A percentile compares a stretch with the other conserved stretches of the same genome.
phyloP scores from a whole-genome alignment of 2,888 invertebrate genomes.

The Coenonympha arcania region DNA sequence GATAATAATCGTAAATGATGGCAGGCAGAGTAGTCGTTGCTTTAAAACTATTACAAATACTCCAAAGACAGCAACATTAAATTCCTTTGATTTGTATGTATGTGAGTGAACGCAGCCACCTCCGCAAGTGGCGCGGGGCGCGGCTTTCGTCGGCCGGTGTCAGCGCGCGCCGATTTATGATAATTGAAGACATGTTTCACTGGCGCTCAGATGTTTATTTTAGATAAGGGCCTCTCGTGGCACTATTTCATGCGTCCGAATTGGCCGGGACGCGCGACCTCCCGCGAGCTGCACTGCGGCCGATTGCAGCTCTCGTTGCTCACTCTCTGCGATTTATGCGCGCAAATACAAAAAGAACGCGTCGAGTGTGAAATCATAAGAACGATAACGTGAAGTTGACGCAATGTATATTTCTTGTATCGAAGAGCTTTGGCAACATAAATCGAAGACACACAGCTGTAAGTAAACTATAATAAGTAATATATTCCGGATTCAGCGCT shows the following conservation, averaged over 20 bases:
- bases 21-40: slow-evolving; percentile 11
- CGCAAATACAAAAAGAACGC: slow-evolving; percentile 53
- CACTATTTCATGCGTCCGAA: slow-evolving; percentile 71
- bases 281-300: slow-evolving; percentile 55
- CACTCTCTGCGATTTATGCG: slow-evolving; percentile 58
- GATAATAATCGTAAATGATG: slow-evolving; percentile 3
- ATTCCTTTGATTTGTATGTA: slow-evolving; percentile 47
- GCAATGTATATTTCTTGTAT: slow-evolving; percentile 33
- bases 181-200: slow-evolving; percentile 74
- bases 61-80: slow-evolving; percentile 35
- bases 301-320: slow-evolving; percentile 56
- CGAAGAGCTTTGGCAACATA: too few relatives aligned
- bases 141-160: slow-evolving; percentile 60
- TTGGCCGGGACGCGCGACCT: slow-evolving; percentile 64
- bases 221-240: slow-evolving; percentile 66
- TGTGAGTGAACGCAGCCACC: slow-evolving; percentile 40
- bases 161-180: slow-evolving; percentile 70
- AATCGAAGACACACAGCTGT: too few relatives aligned
- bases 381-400: slow-evolving; percentile 43
- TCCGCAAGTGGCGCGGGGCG: slow-evolving; percentile 50
- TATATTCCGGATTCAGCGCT: too few relatives aligned
- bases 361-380: slow-evolving; percentile 53
- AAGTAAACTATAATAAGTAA: too few relatives aligned
- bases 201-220: slow-evolving; percentile 72
- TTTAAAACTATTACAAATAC: slow-evolving; percentile 33